A percentile compares a stretch with the other conserved stretches of the same genome.
phyloP scores from a whole-genome alignment of 2,797 vertebrate genomes.

The Eupleurogrammus muticus region DNA sequence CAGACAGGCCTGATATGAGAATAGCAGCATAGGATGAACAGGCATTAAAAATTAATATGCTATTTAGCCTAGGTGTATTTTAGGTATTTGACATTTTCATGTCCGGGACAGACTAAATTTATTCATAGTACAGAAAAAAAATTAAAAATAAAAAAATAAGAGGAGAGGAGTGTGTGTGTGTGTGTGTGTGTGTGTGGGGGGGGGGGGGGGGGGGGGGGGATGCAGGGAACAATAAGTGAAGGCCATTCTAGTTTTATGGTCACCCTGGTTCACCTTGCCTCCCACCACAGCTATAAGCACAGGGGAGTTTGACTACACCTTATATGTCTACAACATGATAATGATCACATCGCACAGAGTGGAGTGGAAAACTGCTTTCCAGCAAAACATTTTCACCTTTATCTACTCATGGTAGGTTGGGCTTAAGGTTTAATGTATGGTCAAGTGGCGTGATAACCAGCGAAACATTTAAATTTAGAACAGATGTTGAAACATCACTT shows the following conservation, averaged over 20 bases:
- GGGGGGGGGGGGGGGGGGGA: conserved; percentile 30
- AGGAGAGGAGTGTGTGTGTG: conserved; percentile 53
- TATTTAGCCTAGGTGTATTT: conserved; percentile 93
- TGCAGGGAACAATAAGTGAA: conserved; percentile 70
- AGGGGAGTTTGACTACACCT: conserved; percentile 7
- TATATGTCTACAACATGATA: conserved; percentile 19
- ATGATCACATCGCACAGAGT: background rate
- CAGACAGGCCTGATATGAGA: conserved; percentile 91
- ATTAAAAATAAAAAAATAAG: conserved; percentile 67
- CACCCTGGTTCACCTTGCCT: conserved; percentile 68
- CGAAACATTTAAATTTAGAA: conserved; percentile 1
- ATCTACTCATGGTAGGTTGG: background rate
- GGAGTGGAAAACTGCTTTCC: conserved; percentile 10
- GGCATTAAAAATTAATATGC: conserved; percentile 92
- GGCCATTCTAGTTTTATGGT: conserved; percentile 77
- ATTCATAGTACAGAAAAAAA: conserved; percentile 87
- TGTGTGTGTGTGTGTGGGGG: conserved; percentile 5
- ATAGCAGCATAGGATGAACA: conserved; percentile 90
- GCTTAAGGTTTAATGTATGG: background rate
- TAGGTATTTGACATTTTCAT: conserved; percentile 93
- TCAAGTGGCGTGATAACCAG: background rate
- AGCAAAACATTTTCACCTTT: conserved; percentile 2
- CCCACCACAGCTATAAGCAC: conserved; percentile 36
- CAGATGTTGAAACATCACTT: background rate
- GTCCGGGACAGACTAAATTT: conserved; percentile 90